Conservation (phyloP, 2,797 vertebrate genomes). For the Sebastolobus altivelis region DNA sequence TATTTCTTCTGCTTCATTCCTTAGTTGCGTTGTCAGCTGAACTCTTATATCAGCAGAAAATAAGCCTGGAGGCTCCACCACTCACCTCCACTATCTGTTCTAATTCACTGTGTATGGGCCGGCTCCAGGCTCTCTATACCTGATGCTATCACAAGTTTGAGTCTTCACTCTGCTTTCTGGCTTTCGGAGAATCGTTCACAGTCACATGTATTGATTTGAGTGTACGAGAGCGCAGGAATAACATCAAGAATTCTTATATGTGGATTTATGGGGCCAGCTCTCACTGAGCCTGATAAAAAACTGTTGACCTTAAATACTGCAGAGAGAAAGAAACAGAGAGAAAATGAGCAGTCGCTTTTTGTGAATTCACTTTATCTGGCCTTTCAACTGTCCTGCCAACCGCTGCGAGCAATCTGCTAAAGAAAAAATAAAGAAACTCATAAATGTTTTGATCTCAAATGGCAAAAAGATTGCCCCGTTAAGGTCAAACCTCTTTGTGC, state of each 20-base stretch:
- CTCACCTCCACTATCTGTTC: conserved; percentile 28
- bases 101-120: not conserved
- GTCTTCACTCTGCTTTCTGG: conserved; percentile 18
- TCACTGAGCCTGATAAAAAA: conserved; percentile 36
- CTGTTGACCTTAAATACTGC: conserved; percentile 41
- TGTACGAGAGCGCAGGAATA: not conserved
- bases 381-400: conserved; percentile 37
- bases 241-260: conserved; percentile 35
- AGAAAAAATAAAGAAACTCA: conserved; percentile 29
- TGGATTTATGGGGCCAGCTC: conserved; percentile 28
- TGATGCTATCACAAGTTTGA: conserved; percentile 42
- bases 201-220: conserved; percentile 42
- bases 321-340: conserved; percentile 4
- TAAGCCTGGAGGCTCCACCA: conserved; percentile 4
- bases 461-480: conserved; percentile 43
- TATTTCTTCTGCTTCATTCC: conserved; percentile 6
- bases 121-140: not conserved
- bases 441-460: conserved; percentile 59
- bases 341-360: conserved; percentile 10
- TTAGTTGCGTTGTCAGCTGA: not conserved
- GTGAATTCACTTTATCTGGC: conserved; percentile 25
- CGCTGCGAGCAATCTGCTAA: not conserved
- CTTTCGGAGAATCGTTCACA: conserved; percentile 21
- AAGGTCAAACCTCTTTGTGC: conserved; percentile 64
- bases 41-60: conserved; percentile 22